A percentile compares a stretch with the other conserved stretches of the same genome.
These are phyloP conservation scores for Campoletis raptor DNA, from an alignment of 2,888 invertebrate species.

Conservation along the genomic window DNA sequence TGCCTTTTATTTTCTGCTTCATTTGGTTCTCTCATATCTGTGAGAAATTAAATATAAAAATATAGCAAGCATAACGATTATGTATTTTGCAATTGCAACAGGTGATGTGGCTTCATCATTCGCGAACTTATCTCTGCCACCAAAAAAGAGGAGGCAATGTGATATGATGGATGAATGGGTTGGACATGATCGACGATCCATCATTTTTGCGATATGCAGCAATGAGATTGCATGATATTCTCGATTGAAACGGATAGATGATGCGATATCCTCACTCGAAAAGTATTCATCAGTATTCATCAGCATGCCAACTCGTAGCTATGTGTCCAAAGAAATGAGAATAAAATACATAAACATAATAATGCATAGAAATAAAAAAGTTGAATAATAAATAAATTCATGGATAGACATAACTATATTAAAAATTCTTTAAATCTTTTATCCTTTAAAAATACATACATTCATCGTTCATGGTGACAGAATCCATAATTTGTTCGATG, in stretches of 20 bases:
- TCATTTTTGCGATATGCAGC: conserved; percentile 64
- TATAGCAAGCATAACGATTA: conserved; percentile 71
- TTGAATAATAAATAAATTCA: neutral
- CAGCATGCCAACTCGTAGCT: neutral
- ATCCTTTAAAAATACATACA: neutral
- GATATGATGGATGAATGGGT: conserved; percentile 31
- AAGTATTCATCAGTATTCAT: neutral
- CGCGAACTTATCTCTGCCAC: conserved; percentile 74
- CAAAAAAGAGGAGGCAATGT: conserved; percentile 19
- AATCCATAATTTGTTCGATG: neutral
- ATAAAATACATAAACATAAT: neutral
- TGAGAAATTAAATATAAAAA: conserved; percentile 51
- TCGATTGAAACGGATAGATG: conserved; percentile 73
- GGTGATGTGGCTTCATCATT: conserved; percentile 69
- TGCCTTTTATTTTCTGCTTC: neutral
- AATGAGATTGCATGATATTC: conserved; percentile 64
- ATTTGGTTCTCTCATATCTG: neutral
- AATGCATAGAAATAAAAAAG: neutral
- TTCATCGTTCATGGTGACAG: neutral
- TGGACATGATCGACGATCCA: conserved; percentile 62
- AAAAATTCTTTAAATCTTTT: neutral
- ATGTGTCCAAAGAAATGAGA: neutral
- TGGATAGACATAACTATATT: neutral
- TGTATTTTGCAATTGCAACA: conserved; percentile 71
- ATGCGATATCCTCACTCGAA: conserved; percentile 35